A percentile compares a stretch with the other conserved stretches of the same genome.
phyloP scores from a whole-genome alignment of 2,797 vertebrate genomes.

The Muscicapa comitata region DNA sequence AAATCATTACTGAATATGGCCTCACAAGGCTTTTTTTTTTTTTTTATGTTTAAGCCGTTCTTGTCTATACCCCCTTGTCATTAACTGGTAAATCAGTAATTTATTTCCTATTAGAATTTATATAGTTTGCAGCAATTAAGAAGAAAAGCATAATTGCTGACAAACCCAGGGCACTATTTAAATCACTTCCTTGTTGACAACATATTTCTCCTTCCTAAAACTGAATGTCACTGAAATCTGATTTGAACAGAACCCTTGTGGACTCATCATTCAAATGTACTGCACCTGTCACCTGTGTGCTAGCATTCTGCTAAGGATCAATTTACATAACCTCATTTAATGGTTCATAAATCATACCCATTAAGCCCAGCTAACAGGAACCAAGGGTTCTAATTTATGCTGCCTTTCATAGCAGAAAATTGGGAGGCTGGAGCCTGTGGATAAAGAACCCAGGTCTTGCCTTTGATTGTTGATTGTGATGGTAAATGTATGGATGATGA shows the following conservation, averaged over 20 bases:
- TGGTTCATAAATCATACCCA: slow-evolving; percentile 99
- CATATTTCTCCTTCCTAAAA: slow-evolving; percentile 84
- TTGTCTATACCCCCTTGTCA: slow-evolving; percentile 80
- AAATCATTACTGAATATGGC: slow-evolving; percentile 73
- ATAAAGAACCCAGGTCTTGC: slow-evolving; percentile 99
- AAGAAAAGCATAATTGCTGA: slow-evolving; percentile 84
- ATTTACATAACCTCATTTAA: slow-evolving; percentile 99
- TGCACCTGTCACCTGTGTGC: slow-evolving; percentile 99
- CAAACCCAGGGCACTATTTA: slow-evolving; percentile 84
- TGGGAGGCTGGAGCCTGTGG: slow-evolving; percentile 98
- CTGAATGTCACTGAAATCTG: slow-evolving; percentile 86
- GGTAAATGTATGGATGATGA: slow-evolving; percentile 99
- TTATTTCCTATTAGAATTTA: slow-evolving; percentile 86
- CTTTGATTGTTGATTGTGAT: slow-evolving; percentile 99
- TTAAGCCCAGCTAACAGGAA: slow-evolving; percentile 99
- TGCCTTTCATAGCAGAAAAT: slow-evolving; percentile 99
- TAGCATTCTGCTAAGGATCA: slow-evolving; percentile 98
- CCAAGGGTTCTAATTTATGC: slow-evolving; percentile 99
- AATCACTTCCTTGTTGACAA: slow-evolving; percentile 87
- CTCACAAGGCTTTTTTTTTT: slow-evolving; percentile 72
- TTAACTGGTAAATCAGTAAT: slow-evolving; percentile 84
- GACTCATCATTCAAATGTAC: slow-evolving; percentile 83
- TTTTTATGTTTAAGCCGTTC: slow-evolving; percentile 72
- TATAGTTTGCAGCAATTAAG: slow-evolving; percentile 84
- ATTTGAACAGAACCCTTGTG: slow-evolving; percentile 84